Base-by-base conservation (phyloP, 2,888 invertebrate species). In the Coleophora flavipennella region DNA sequence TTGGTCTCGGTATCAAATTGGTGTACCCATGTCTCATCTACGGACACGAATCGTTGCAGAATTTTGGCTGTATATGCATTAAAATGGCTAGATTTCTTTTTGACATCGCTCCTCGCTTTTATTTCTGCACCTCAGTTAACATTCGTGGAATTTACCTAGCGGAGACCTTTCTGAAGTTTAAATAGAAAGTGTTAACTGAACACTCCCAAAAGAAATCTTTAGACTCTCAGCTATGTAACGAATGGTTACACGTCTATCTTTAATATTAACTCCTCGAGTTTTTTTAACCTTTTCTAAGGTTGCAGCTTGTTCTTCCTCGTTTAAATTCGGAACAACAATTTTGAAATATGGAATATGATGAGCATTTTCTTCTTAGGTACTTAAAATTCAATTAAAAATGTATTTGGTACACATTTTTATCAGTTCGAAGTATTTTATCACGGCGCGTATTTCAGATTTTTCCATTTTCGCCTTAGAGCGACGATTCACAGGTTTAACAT, bases 161-260 rank as follows among this genome's bases (percentile, higher is more conserved):
- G 28, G 28, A 27, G 28, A 27, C 28, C n/a, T n/a, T n/a, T n/a
- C n/a, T n/a, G n/a, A n/a, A n/a, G 28, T 27, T 27, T 27, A 2
- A 2, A 27, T 27, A 27, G 28, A 27, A 27, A 27, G 28, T 31
- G 11, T 11, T 31, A 37, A 31, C 37, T 31, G 29, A 37, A 37
- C 37, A 37, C 37, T 37, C 27, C 37, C 27, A 37, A 29, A 37
- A 31, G 2, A 37, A 37, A 37, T 37, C 31, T 37, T 37, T 37
- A 37, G 8, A 31, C 31, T 37, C 13, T 37, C 37, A 31, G 12
- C 31, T 37, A 31, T 37, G 14, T 37, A 37, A 37, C 37, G 6
- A 31, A 37, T 31, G 31, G 31, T 37, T 37, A 31, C 37, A 37
- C n/a, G n/a, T n/a, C n/a, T n/a, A n/a, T n/a, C n/a, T n/a, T n/a